Percentiles rank a stretch among this genome's conserved stretches.
Evolutionary conservation across 2,113 vertebrate species (phyloP).

Genomic region (Paramisgurnus dabryanus): DNA sequence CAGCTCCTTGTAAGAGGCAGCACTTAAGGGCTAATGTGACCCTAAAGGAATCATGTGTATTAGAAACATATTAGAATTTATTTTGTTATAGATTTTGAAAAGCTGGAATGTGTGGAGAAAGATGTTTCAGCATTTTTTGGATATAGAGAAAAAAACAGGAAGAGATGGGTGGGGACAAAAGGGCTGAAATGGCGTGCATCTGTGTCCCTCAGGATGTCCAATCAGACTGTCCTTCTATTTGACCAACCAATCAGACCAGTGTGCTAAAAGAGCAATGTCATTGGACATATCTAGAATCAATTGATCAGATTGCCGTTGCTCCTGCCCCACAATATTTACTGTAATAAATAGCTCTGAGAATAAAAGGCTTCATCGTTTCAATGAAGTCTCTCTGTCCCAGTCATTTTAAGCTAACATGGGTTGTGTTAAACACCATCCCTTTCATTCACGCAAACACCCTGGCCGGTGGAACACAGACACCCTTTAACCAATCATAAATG

Average conservation of each 20-base stretch:
- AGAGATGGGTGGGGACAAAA: neutral
- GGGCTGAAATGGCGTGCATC: neutral
- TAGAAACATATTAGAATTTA: neutral
- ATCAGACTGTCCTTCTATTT: neutral
- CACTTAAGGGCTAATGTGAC: neutral
- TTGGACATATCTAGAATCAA: neutral
- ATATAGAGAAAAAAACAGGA: neutral
- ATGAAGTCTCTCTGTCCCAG: constrained; percentile 68
- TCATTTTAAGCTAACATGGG: constrained; percentile 64
- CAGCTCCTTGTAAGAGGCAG: neutral
- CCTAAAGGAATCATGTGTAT: neutral
- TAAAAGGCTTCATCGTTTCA: too few relatives aligned
- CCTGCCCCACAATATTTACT: too few relatives aligned
- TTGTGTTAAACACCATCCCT: constrained; percentile 4
- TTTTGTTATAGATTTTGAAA: constrained; percentile 25
- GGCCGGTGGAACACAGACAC: constrained; percentile 2
- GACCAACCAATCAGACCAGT: neutral
- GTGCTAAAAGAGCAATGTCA: neutral
- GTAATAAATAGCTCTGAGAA: too few relatives aligned
- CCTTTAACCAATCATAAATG: constrained; percentile 32
- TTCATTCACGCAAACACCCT: constrained; percentile 7
- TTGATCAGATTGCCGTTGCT: too few relatives aligned
- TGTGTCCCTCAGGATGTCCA: neutral
- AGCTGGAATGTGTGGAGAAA: constrained; percentile 56
- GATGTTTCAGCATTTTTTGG: constrained; percentile 46